Percentiles rank a stretch among this genome's conserved stretches.
Evolutionary conservation across 2,797 vertebrate species (phyloP).

Genomic region (Hydrolagus colliei): DNA sequence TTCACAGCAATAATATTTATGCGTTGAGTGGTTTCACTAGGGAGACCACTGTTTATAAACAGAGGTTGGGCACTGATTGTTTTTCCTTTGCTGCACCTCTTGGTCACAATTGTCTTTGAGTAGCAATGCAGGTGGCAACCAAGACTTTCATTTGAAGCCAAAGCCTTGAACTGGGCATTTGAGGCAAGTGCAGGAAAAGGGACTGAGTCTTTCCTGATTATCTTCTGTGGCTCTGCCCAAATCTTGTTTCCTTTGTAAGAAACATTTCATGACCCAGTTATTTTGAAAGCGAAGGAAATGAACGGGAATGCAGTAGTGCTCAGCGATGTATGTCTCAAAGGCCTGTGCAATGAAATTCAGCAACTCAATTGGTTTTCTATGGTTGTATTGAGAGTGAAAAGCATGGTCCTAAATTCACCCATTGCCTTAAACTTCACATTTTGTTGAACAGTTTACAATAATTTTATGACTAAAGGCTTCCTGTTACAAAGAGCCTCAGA

Average conservation of each 20-base stretch:
- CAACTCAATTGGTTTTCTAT: not conserved
- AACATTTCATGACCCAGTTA: constrained; percentile 29
- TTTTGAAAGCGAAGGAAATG: not conserved
- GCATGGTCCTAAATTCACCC: not conserved
- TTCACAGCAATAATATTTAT: not conserved
- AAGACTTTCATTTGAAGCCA: constrained; percentile 35
- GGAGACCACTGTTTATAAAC: constrained; percentile 36
- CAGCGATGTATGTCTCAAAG: not conserved
- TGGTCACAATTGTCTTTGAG: constrained; percentile 38
- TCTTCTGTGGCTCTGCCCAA: constrained; percentile 30
- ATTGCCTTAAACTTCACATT: not conserved
- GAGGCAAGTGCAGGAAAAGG: constrained; percentile 23
- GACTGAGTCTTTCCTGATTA: not conserved
- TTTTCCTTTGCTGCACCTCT: constrained; percentile 41
- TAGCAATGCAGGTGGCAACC: constrained; percentile 33
- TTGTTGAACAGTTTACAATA: not conserved
- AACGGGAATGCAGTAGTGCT: not conserved
- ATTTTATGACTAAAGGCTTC: not conserved
- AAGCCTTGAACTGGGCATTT: constrained; percentile 34
- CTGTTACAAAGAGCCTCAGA: not conserved
- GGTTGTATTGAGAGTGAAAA: not conserved
- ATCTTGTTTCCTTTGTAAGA: constrained; percentile 30
- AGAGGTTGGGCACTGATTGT: constrained; percentile 30
- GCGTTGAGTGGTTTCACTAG: not conserved
- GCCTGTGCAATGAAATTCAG: not conserved